Evolutionary conservation across 2,113 vertebrate species (phyloP), one percentile per base, ranked within the genome.

Genomic region (Collichthys lucidus): DNA sequence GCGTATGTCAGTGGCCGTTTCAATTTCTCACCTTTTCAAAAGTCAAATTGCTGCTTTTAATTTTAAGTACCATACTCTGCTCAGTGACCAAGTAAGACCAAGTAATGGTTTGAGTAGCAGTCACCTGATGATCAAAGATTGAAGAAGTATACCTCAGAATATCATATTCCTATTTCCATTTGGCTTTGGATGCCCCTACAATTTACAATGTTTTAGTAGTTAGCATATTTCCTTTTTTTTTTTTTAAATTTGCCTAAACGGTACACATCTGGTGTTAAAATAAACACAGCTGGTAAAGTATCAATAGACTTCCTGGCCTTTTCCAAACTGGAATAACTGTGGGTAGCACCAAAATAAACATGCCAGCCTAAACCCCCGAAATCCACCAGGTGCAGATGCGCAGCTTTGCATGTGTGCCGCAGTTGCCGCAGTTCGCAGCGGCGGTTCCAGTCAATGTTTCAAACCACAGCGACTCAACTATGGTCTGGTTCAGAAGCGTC

Each of bases 1-100:
- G 8, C 15, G 24, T 40, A 60, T 1, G 3, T 46, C 15, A 7
- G n/a, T 29, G 46, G 57, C 2, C 35, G 66, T 69, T 80, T 81
- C 0, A 47, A 4, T 53, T 44, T 47, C 22, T 76, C 16, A 73
- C 44, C 31, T 69, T 64, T 64, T 40, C n/a, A 29, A 57, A 76
- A 69, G 20, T 59, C 3, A 69, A 73, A 76, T 55, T 4, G 16
- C 14, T 44, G 35, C 14, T 55, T 49, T 80, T 53, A 46, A 52
- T 68, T 52, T 31, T 5, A 40, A 8, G 7, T 8, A 24, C n/a
- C 8, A 60, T 64, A 0, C 42, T 40, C 26, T 24, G 10, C 20
- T 35, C 47, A 5, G 35, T 26, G 4, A 47, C 24, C 22, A 75
- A 61, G 17, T 8, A 46, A 69, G 50, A n/a, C n/a, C n/a, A n/a